Evolutionary conservation across 2,797 vertebrate genomes (phyloP), one percentile per base, ranked within the genome.

Genomic region (Botia almorhae): DNA sequence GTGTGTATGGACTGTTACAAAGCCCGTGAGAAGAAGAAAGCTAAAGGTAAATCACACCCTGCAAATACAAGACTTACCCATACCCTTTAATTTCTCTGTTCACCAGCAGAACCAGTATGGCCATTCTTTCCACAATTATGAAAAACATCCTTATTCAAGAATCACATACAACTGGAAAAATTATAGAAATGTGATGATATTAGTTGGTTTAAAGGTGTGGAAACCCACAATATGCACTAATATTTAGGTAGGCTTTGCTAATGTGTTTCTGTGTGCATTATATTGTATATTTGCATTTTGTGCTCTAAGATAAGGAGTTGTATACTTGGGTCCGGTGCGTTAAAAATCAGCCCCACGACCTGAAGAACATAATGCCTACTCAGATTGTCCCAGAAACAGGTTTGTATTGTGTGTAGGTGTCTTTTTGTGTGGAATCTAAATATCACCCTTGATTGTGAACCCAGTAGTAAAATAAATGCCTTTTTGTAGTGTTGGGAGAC

Each of bases 1-100:
- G 98, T 99, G 85, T 99, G 98, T 90, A 91, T 99, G 81, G 98
- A 99, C 91, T 99, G 98, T 92, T 99, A 97, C 89, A 98, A 98
- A 90, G 97, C 96, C 87, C 98, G 96, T 83, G 98, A 99, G 90
- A 96, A 94, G 81, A 97, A 95, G 89, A 97, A 94, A 89, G 96
- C 96, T 83, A 96, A 97, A 97, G 97, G 98, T 98, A 77, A 89
- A 96, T 92, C 78, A 74, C 16, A 63, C 19, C 21, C 19, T 70
- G 48, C 58, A 71, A n/a, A n/a, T 46, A 14, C 58, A 17, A 19
- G 23, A 58, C 55, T 29, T 23, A 69, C 21, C 29, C 53, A 48
- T 46, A n/a, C 4, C 43, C 50, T 76, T 55, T 56, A 13, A 56
- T 56, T 26, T n/a, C n/a, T n/a, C 43, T 46, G 43, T 46, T 46